Evolutionary conservation across 1,140 invertebrate genomes (phyloP).

Genomic region (Zaprionus camerounensis): DNA sequence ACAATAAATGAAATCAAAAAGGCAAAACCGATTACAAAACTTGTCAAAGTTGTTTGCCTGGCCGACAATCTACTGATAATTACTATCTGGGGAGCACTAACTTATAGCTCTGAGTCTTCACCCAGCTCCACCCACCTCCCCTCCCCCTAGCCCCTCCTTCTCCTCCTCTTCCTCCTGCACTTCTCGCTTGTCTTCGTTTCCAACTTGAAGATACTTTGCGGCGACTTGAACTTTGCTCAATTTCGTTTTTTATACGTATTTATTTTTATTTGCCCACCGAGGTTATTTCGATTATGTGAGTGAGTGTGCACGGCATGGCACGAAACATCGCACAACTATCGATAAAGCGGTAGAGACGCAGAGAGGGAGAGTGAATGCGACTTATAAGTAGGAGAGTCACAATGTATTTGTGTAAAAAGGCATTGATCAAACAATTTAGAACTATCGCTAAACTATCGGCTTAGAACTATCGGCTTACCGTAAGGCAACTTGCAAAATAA

Average conservation of each 20-base stretch:
- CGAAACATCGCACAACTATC: not conserved
- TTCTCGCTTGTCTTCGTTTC: not conserved
- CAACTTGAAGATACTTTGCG: constrained; percentile 42
- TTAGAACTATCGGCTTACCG: not conserved
- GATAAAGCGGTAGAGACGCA: not conserved
- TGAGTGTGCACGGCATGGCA: not conserved
- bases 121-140: not conserved
- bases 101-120: constrained; percentile 53
- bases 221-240: constrained; percentile 37
- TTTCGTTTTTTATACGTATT: constrained; percentile 17
- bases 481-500: not conserved
- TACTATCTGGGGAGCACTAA: constrained; percentile 81
- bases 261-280: constrained; percentile 7
- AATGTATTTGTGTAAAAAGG: not conserved
- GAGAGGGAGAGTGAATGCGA: not conserved
- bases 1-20: constrained; percentile 76
- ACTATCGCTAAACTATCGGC: not conserved
- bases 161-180: too few species aligned
- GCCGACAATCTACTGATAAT: constrained; percentile 78
- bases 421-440: not conserved
- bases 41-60: constrained; percentile 73
- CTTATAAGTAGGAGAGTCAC: too few species aligned
- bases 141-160: not conserved
- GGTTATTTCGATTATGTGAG: constrained; percentile 1
- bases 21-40: constrained; percentile 74